Conservation (phyloP, 2,797 vertebrate species). For the Cirrhinus molitorella region DNA sequence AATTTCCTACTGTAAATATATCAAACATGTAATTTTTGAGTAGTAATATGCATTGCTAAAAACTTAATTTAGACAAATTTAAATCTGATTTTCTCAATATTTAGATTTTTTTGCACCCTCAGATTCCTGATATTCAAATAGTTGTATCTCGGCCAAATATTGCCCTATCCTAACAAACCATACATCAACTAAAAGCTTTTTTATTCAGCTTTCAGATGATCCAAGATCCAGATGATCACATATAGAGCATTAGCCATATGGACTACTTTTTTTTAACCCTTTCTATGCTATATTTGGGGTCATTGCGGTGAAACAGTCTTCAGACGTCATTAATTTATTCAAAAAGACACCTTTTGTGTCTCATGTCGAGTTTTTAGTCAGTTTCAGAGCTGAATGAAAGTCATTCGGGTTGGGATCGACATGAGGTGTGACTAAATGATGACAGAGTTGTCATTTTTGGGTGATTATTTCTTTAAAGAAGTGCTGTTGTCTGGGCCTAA, state of each 20-base stretch:
- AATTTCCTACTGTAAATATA: too few species aligned
- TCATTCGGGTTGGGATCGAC: background rate
- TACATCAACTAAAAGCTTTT: too few species aligned
- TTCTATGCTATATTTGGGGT: background rate
- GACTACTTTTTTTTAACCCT: background rate
- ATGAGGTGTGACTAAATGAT: background rate
- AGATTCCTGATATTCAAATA: too few species aligned
- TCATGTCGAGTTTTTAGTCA: background rate
- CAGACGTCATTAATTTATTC: background rate
- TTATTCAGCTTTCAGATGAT: too few species aligned
- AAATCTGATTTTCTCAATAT: too few species aligned
- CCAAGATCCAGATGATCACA: too few species aligned
- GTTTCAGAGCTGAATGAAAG: background rate
- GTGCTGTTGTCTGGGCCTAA: constrained; percentile 78
- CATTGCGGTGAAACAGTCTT: background rate
- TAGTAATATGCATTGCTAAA: too few species aligned
- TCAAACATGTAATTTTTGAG: too few species aligned
- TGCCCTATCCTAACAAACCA: too few species aligned
- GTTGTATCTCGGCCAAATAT: too few species aligned
- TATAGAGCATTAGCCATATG: background rate
- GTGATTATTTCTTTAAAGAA: constrained; percentile 80
- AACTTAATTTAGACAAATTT: too few species aligned
- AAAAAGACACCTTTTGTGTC: background rate
- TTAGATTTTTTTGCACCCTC: too few species aligned
- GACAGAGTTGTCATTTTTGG: constrained; percentile 55